Evolutionary conservation across 2,888 invertebrate species (phyloP).

Genomic region (Amphipoea oculea): DNA sequence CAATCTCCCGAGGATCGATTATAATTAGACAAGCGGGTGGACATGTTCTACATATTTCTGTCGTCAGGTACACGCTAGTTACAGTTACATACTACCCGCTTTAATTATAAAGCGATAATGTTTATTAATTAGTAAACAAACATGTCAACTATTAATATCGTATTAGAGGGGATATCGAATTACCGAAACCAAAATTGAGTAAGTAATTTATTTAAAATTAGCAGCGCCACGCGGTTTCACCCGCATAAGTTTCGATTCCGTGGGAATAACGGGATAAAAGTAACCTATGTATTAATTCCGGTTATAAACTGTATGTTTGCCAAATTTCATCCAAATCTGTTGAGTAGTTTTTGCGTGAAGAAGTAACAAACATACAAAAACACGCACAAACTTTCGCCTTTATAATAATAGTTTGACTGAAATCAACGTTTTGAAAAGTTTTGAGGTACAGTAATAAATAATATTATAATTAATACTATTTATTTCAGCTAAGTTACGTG

Average conservation of each 20-base stretch:
- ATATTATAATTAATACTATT: too few species aligned
- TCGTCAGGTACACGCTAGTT: slow-evolving; percentile 53
- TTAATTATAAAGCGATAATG: slow-evolving; percentile 49
- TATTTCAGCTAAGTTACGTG: too few species aligned
- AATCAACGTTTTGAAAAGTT: not conserved
- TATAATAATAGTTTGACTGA: too few species aligned
- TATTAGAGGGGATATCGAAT: slow-evolving; percentile 29
- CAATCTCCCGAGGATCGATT: slow-evolving; percentile 80
- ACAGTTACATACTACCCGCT: slow-evolving; percentile 27
- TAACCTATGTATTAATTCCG: too few species aligned
- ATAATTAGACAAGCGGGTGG: slow-evolving; percentile 76
- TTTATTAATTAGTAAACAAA: slow-evolving; percentile 55
- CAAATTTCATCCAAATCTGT: too few species aligned
- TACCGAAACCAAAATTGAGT: slow-evolving; percentile 9
- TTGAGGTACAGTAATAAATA: not conserved
- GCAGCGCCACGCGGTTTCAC: too few species aligned
- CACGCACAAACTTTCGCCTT: too few species aligned
- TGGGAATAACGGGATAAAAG: too few species aligned
- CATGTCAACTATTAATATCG: slow-evolving; percentile 37
- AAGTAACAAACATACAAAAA: too few species aligned
- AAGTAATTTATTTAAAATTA: not conserved
- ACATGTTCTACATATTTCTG: slow-evolving; percentile 72
- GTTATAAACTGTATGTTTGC: too few species aligned
- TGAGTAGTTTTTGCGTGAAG: too few species aligned
- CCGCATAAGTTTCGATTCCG: too few species aligned